These are phyloP conservation scores for Casuarius casuarius DNA, from an alignment of 2,113 vertebrate species.

Conservation along the genomic window DNA sequence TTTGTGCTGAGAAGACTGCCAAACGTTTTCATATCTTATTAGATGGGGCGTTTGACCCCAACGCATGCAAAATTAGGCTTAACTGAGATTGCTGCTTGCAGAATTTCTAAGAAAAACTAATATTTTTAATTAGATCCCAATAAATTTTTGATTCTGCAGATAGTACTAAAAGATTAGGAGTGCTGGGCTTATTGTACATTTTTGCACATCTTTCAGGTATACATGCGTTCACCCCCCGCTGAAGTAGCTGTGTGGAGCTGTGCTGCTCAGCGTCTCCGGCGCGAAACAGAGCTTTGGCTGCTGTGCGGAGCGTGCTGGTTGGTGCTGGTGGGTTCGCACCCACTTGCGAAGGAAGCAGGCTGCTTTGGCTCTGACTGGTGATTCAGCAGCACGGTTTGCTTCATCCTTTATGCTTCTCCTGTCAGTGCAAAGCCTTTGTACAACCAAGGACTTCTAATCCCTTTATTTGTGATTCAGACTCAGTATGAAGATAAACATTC, in stretches of 20 bases:
- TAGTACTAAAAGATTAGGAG: neutral
- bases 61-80: neutral
- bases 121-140: neutral
- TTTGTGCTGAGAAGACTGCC: neutral
- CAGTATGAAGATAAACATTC: neutral
- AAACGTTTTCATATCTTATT: neutral
- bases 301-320: fast-evolving
- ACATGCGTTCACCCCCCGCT: fast-evolving
- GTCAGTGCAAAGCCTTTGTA: neutral
- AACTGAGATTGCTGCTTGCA: neutral
- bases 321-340: neutral
- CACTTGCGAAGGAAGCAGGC: fast-evolving
- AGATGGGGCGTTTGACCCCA: neutral
- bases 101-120: neutral
- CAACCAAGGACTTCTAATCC: slow-evolving; percentile 7
- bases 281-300: neutral
- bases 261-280: neutral
- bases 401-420: neutral
- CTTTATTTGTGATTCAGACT: neutral
- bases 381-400: neutral
- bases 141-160: neutral
- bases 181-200: fast-evolving
- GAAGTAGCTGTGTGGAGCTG: neutral
- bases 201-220: neutral
- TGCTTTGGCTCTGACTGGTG: neutral